These are phyloP conservation scores for Pangasius djambal DNA, from an alignment of 2,797 vertebrate genomes.

Conservation along the genomic window DNA sequence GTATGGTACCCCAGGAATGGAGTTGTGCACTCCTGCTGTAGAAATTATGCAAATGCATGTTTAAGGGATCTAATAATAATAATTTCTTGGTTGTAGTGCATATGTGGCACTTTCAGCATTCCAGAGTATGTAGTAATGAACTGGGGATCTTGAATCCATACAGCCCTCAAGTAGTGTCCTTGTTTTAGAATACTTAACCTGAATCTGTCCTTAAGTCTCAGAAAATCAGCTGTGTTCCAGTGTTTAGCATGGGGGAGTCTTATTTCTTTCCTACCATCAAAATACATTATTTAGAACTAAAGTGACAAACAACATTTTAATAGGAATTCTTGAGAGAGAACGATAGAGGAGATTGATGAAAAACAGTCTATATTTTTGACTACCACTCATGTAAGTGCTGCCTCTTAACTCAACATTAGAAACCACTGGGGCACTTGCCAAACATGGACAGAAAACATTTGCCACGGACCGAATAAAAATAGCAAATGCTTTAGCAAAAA, in stretches of 20 bases:
- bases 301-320: slow-evolving; percentile 2
- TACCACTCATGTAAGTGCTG: not conserved
- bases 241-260: not conserved
- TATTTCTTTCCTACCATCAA: not conserved
- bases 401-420: slow-evolving; percentile 24
- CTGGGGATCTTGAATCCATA: slow-evolving; percentile 8
- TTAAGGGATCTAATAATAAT: slow-evolving; percentile 22
- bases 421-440: not conserved
- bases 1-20: not conserved
- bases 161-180: slow-evolving; percentile 16
- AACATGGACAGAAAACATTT: not conserved
- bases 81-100: not conserved
- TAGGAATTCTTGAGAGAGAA: not conserved
- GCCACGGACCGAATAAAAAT: not conserved
- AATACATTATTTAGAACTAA: slow-evolving; percentile 2
- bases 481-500: not conserved
- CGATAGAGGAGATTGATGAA: not conserved
- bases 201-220: slow-evolving; percentile 20
- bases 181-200: slow-evolving; percentile 37
- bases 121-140: slow-evolving; percentile 6
- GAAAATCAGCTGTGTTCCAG: not conserved
- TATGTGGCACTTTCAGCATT: not conserved
- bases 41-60: slow-evolving; percentile 10
- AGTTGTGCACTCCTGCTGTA: not conserved
- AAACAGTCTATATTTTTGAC: slow-evolving; percentile 1